These are phyloP conservation scores for Aurelia sp. DNA, from an alignment of 30 jellyfish, hydroid and myxozoan species.

Conservation along the genomic window DNA sequence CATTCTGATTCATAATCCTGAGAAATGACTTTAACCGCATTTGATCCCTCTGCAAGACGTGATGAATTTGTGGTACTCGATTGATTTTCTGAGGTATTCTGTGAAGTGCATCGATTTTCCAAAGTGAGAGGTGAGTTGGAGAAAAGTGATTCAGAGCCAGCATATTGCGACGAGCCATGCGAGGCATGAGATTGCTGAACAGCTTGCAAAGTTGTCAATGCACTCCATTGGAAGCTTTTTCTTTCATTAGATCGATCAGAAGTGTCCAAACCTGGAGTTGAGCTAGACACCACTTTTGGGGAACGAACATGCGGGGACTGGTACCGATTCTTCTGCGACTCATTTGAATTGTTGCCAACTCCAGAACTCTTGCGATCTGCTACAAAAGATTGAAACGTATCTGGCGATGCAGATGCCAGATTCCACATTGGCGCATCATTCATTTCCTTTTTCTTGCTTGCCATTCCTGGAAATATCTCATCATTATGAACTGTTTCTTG, in stretches of 20 bases:
- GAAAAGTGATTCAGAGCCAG: constrained; percentile 33
- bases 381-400: background rate
- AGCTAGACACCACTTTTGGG: background rate
- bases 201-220: background rate
- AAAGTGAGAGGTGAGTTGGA: constrained; percentile 25
- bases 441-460: no score
- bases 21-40: background rate
- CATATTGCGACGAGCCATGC: background rate
- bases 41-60: background rate
- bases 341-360: no score
- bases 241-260: background rate
- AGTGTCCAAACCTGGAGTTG: background rate
- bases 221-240: constrained; percentile 3
- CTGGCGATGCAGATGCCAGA: background rate
- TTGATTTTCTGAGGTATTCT: no score
- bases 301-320: no score
- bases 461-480: no score
- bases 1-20: constrained; percentile 15
- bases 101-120: background rate
- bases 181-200: constrained; percentile 14
- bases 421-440: no score
- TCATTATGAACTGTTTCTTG: background rate
- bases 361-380: background rate
- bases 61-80: no score
- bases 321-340: no score